Conservation (phyloP, 2,888 invertebrate genomes). For the Spisula subtruncata region DNA sequence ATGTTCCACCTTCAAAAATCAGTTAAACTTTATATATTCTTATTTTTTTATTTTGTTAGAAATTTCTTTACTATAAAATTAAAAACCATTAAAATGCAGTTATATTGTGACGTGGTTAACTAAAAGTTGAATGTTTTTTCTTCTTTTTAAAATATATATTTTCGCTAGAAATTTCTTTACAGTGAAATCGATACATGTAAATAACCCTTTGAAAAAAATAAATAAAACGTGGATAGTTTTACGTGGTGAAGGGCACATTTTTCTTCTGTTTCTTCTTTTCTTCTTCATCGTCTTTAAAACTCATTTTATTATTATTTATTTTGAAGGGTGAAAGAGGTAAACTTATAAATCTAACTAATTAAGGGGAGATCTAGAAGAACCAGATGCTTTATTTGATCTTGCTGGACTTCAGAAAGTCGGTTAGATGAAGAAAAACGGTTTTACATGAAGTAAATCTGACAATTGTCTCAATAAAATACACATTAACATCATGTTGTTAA, state of each 20-base stretch:
- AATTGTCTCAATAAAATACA: too few species aligned
- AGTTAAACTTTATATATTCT: too few species aligned
- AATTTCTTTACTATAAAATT: neutral
- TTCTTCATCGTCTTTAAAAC: neutral
- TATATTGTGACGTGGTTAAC: too few species aligned
- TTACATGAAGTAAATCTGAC: neutral
- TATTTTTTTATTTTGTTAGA: neutral
- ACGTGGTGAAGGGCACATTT: neutral
- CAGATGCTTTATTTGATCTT: neutral
- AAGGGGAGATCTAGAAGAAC: neutral
- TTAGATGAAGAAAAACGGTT: neutral
- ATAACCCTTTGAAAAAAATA: neutral
- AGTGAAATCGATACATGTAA: neutral
- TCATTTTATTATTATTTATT: neutral
- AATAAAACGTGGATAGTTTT: neutral
- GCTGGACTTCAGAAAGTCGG: constrained; percentile 1
- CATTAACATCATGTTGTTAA: too few species aligned
- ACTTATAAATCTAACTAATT: neutral
- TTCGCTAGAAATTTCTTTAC: neutral
- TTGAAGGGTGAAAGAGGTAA: neutral
- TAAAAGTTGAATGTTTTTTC: too few species aligned
- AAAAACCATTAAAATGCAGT: neutral
- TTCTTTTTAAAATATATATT: neutral
- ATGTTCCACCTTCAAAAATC: too few species aligned
- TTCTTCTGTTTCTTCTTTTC: neutral